phyloP scores from a whole-genome alignment of 2,113 vertebrate genomes.

The Leucopsar rothschildi region DNA sequence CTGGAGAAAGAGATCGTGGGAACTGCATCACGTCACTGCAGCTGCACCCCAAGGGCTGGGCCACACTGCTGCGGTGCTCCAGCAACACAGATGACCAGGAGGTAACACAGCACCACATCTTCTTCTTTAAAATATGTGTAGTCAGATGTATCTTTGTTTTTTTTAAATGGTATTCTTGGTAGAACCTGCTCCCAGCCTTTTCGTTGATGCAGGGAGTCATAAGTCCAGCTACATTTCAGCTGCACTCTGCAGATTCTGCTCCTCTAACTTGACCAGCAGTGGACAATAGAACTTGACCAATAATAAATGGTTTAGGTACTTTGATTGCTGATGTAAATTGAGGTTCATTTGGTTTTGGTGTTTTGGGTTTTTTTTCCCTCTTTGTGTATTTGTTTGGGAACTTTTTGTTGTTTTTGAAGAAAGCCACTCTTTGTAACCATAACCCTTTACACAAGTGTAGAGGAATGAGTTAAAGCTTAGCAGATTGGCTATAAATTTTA shows the following conservation, averaged over 20 bases:
- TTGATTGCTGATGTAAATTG: neutral
- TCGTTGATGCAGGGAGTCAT: neutral
- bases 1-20: constrained; percentile 90
- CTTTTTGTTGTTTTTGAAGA: neutral
- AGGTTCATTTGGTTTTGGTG: neutral
- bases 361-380: neutral
- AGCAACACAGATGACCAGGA: constrained; percentile 98
- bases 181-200: neutral
- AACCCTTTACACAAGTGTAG: neutral
- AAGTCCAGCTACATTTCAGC: neutral
- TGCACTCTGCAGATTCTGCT: neutral
- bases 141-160: neutral
- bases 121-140: neutral
- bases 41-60: constrained; percentile 97
- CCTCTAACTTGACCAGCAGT: neutral
- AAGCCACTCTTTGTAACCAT: neutral
- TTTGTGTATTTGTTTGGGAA: neutral
- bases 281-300: neutral
- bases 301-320: neutral
- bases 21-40: constrained; percentile 98
- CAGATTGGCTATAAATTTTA: neutral
- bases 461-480: neutral
- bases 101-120: constrained; percentile 62
- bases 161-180: neutral
- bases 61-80: constrained; percentile 93